phyloP scores from a whole-genome alignment of 2,113 vertebrate genomes.

The Hiodon tergisus region DNA sequence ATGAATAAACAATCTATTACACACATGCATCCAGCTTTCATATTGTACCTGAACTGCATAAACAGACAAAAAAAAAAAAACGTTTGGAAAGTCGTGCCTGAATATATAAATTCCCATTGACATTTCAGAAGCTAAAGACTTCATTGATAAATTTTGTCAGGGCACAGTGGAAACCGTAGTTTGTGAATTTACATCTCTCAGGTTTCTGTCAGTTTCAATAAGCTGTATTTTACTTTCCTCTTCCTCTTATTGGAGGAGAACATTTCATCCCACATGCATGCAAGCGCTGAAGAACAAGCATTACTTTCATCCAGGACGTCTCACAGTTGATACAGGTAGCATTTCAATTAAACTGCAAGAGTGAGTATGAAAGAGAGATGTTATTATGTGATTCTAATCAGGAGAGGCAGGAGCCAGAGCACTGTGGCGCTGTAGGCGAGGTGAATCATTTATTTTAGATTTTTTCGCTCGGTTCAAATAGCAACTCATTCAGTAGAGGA shows the following conservation, averaged over 20 bases:
- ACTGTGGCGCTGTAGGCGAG: too few relatives aligned
- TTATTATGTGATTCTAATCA: neutral
- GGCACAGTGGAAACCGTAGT: constrained; percentile 44
- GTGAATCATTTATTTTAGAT: too few relatives aligned
- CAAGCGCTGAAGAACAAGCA: too few relatives aligned
- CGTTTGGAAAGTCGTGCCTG: constrained; percentile 11
- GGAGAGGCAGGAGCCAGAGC: neutral
- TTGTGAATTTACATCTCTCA: neutral
- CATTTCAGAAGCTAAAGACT: neutral
- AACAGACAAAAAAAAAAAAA: constrained; percentile 13
- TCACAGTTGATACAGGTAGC: neutral
- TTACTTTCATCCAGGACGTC: neutral
- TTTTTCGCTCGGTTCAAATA: too few relatives aligned
- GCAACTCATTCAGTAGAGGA: too few relatives aligned
- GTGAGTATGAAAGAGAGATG: neutral
- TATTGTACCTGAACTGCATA: constrained; percentile 20
- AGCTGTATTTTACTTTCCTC: neutral
- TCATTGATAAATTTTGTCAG: neutral
- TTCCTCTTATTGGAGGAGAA: too few relatives aligned
- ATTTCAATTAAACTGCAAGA: neutral
- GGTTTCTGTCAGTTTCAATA: neutral
- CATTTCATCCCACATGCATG: too few relatives aligned
- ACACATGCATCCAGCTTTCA: constrained; percentile 49
- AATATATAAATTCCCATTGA: neutral
- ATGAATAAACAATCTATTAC: constrained; percentile 60